Percentiles rank a stretch among this genome's conserved stretches.
Evolutionary conservation across 2,888 invertebrate genomes (phyloP).

Genomic region (Harpalus rufipes): DNA sequence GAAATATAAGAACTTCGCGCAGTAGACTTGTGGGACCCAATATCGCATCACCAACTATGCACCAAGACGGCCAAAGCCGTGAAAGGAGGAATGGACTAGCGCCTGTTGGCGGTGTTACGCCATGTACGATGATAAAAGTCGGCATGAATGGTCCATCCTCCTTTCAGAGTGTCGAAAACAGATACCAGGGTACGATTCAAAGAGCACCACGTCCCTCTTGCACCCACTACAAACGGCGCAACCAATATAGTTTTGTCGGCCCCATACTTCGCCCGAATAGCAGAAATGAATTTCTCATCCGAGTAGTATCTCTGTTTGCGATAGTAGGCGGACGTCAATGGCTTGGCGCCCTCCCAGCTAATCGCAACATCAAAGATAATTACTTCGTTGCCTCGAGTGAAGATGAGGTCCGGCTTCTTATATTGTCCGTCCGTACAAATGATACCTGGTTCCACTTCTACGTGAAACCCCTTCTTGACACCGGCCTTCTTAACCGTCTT

Average conservation of each 20-base stretch:
- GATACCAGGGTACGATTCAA: neutral
- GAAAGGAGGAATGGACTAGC: too few relatives aligned
- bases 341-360: neutral
- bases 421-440: neutral
- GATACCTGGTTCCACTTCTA: neutral
- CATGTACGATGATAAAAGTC: conserved; percentile 24
- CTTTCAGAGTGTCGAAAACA: conserved; percentile 14
- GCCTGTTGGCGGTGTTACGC: neutral
- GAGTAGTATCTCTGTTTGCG: neutral
- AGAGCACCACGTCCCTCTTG: neutral
- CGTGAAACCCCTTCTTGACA: neutral
- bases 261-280: neutral
- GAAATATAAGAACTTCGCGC: too few relatives aligned
- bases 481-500: conserved; percentile 1
- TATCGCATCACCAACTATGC: too few relatives aligned
- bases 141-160: conserved; percentile 26
- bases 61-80: too few relatives aligned
- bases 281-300: neutral
- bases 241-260: too few relatives aligned
- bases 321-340: neutral
- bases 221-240: neutral
- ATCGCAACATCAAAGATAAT: conserved; percentile 9
- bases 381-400: neutral
- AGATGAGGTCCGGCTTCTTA: neutral
- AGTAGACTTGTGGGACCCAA: too few relatives aligned